These are phyloP conservation scores for Aphelocoma coerulescens DNA, from an alignment of 2,113 vertebrate species.

Conservation along the genomic window DNA sequence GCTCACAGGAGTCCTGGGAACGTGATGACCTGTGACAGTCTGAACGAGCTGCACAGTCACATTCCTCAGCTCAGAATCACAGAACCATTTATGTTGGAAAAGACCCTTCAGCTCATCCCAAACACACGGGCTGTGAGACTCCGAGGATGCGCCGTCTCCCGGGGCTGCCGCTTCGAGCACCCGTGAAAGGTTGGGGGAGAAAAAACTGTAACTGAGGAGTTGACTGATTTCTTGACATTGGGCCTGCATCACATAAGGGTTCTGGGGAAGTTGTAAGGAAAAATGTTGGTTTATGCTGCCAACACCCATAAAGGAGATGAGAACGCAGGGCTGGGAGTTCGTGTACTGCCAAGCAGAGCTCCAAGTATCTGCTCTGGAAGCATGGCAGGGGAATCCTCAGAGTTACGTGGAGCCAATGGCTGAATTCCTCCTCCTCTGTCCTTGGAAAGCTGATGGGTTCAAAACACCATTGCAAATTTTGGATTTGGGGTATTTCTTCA, in stretches of 20 bases:
- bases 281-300: not conserved
- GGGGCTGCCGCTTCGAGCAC: rapidly evolving
- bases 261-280: not conserved
- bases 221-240: not conserved
- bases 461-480: rapidly evolving
- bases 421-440: not conserved
- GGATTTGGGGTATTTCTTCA: not conserved
- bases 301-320: not conserved
- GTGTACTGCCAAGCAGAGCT: not conserved
- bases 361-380: not conserved
- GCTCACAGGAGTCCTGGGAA: not conserved
- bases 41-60: not conserved
- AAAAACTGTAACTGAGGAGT: rapidly evolving
- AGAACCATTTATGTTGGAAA: not conserved
- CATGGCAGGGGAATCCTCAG: rapidly evolving
- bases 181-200: rapidly evolving
- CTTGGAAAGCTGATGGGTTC: not conserved
- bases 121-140: not conserved
- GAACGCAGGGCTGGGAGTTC: not conserved
- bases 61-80: not conserved
- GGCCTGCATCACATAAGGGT: rapidly evolving
- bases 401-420: rapidly evolving
- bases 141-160: rapidly evolving
- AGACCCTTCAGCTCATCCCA: not conserved
- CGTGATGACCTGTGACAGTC: not conserved